Conservation (phyloP, 2,888 invertebrate genomes). For the Diarsia brunnea region DNA sequence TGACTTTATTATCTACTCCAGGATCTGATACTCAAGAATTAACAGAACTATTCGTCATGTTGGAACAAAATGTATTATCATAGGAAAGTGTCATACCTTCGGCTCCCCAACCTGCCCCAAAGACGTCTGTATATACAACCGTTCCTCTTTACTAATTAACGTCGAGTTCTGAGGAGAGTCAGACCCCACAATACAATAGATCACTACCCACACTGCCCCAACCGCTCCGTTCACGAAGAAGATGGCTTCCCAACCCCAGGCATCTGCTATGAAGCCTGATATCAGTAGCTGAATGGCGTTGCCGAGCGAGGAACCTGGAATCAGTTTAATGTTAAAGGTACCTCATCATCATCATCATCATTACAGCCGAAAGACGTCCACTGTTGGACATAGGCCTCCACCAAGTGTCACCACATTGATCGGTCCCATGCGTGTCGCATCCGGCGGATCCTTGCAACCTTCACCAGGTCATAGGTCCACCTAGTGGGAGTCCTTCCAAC, state of each 20-base stretch:
- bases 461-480: too few relatives aligned
- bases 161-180: conserved; percentile 91
- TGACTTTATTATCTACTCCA: background rate
- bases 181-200: conserved; percentile 91
- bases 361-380: too few relatives aligned
- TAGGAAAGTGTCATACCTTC: conserved; percentile 68
- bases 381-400: too few relatives aligned
- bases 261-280: conserved; percentile 83
- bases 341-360: too few relatives aligned
- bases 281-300: conserved; percentile 90
- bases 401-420: too few relatives aligned
- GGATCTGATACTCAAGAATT: background rate
- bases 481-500: too few relatives aligned
- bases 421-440: too few relatives aligned
- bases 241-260: conserved; percentile 92
- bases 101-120: conserved; percentile 78
- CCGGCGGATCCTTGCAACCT: too few relatives aligned
- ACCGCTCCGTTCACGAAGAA: conserved; percentile 92
- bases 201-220: conserved; percentile 89
- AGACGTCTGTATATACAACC: conserved; percentile 92
- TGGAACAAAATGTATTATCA: background rate
- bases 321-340: background rate
- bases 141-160: conserved; percentile 92
- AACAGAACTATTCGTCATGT: background rate
- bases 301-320: conserved; percentile 90